Conservation (phyloP, 2,797 vertebrate species). For the Rhabdophis nuchalis region DNA sequence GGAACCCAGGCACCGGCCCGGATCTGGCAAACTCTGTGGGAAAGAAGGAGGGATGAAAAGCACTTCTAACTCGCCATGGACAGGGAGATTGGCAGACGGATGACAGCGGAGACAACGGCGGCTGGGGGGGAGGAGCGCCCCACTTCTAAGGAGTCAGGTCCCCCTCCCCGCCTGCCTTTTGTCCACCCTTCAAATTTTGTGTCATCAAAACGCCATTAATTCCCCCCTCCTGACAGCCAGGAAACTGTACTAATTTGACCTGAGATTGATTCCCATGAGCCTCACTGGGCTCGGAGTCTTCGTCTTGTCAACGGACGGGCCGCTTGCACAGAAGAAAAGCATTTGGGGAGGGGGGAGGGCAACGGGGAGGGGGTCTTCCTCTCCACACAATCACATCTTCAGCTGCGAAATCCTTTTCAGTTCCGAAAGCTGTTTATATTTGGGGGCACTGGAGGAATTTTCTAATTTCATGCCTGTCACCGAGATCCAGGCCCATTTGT, state of each 20-base stretch:
- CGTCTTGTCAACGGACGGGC: constrained; percentile 81
- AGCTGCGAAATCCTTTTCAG: constrained; percentile 89
- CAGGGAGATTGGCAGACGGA: constrained; percentile 99
- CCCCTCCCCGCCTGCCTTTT: constrained; percentile 82
- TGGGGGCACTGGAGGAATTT: constrained; percentile 77
- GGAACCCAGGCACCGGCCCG: constrained; percentile 99
- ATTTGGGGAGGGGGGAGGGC: neutral
- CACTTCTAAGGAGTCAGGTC: constrained; percentile 91
- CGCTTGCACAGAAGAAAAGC: constrained; percentile 73
- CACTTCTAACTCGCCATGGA: constrained; percentile 91
- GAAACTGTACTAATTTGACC: constrained; percentile 85
- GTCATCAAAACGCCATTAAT: constrained; percentile 95
- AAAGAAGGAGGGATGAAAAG: constrained; percentile 92
- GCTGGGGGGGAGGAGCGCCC: constrained; percentile 79
- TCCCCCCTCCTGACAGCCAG: constrained; percentile 86
- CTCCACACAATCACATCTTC: constrained; percentile 83
- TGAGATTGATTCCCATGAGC: constrained; percentile 86
- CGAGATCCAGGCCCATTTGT: constrained; percentile 72
- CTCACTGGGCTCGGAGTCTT: constrained; percentile 75
- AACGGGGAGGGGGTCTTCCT: constrained; percentile 68
- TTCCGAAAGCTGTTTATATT: constrained; percentile 83
- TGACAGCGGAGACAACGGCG: constrained; percentile 93
- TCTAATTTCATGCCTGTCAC: constrained; percentile 81
- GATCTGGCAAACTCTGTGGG: constrained; percentile 99
- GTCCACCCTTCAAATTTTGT: constrained; percentile 83